Conservation (phyloP, 2,888 invertebrate genomes). For the Amphipyra tragopoginis region DNA sequence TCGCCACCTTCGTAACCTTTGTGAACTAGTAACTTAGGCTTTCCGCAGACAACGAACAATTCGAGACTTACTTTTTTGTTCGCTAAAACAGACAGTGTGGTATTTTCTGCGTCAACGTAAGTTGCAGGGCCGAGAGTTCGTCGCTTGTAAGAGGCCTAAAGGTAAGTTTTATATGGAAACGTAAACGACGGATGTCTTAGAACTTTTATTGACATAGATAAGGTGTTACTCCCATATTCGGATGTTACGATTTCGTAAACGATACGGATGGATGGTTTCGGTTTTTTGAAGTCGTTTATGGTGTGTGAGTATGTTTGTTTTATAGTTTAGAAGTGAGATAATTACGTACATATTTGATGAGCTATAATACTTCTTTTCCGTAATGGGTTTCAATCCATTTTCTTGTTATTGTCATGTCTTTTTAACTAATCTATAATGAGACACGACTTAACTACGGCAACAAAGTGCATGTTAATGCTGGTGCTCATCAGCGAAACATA, state of each 20-base stretch:
- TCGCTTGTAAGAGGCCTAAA: slow-evolving; percentile 15
- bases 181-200: slow-evolving; percentile 54
- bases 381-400: too few species aligned
- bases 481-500: slow-evolving; percentile 73
- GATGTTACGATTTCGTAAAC: slow-evolving; percentile 47
- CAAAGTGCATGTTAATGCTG: slow-evolving; percentile 62
- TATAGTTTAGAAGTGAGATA: slow-evolving; percentile 40
- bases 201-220: slow-evolving; percentile 59
- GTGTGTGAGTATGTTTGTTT: slow-evolving; percentile 25
- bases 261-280: slow-evolving; percentile 42
- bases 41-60: slow-evolving; percentile 32
- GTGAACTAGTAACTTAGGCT: slow-evolving; percentile 33
- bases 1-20: slow-evolving; percentile 59
- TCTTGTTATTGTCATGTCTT: background rate
- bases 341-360: slow-evolving; percentile 39
- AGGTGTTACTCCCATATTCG: slow-evolving; percentile 52
- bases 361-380: slow-evolving; percentile 28
- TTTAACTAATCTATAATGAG: background rate
- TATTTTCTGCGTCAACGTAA: slow-evolving; percentile 10
- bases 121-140: slow-evolving; percentile 9
- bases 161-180: slow-evolving; percentile 43
- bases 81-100: background rate
- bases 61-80: slow-evolving; percentile 10
- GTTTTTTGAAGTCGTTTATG: slow-evolving; percentile 41
- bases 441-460: slow-evolving; percentile 30